These are phyloP conservation scores for Oscheius sp. DNA, from an alignment of 2,888 invertebrate species.

Conservation along the genomic window DNA sequence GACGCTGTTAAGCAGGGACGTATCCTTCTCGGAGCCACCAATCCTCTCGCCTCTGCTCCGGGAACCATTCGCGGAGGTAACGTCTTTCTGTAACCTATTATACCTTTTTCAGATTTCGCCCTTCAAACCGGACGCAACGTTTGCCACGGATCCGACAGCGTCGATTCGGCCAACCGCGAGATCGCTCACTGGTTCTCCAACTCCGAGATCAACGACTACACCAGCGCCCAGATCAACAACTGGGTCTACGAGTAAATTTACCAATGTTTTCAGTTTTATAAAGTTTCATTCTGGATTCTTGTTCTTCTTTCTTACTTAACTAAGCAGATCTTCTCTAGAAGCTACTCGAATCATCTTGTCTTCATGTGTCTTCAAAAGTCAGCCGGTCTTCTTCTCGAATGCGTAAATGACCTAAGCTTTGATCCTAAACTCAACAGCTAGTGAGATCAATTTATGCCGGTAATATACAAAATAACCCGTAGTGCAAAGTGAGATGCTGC, in stretches of 20 bases:
- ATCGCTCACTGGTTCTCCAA: conserved; percentile 94
- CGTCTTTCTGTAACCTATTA: not conserved
- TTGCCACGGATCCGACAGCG: conserved; percentile 94
- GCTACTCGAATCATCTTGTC: too few relatives aligned
- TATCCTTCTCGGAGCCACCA: conserved; percentile 94
- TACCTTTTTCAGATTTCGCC: conserved; percentile 82
- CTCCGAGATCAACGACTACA: conserved; percentile 86
- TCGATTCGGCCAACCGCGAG: conserved; percentile 95
- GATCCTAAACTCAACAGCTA: too few relatives aligned
- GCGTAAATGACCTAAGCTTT: too few relatives aligned
- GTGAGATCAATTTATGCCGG: too few relatives aligned
- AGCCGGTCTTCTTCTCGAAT: too few relatives aligned
- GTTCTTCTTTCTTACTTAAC: too few relatives aligned
- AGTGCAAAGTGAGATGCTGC: too few relatives aligned
- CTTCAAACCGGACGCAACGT: conserved; percentile 83
- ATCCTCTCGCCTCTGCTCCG: conserved; percentile 92
- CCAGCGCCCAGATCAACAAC: conserved; percentile 81
- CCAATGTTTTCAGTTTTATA: not conserved
- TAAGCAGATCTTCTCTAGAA: too few relatives aligned
- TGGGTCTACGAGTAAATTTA: conserved; percentile 88
- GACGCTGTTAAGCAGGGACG: conserved; percentile 85
- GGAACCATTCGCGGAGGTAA: conserved; percentile 83
- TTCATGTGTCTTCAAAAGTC: too few relatives aligned
- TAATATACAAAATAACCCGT: too few relatives aligned
- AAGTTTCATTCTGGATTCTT: not conserved